Conservation (phyloP, 1,140 invertebrate genomes). For the Myzus persicae region DNA sequence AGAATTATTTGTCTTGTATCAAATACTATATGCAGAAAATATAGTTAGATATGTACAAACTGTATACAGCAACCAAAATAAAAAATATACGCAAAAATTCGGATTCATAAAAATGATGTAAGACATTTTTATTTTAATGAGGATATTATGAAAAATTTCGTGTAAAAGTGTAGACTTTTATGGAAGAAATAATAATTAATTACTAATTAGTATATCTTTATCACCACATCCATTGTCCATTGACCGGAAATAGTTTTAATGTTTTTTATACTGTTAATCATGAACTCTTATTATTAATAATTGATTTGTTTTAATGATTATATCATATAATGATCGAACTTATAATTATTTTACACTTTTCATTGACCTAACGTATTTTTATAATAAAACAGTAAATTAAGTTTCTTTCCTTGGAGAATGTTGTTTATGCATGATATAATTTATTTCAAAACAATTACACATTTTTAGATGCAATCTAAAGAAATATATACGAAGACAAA, state of each 20-base stretch:
- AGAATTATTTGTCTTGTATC: background rate
- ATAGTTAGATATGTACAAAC: background rate
- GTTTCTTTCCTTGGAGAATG: background rate
- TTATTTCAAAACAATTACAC: background rate
- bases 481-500: background rate
- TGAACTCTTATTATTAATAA: background rate
- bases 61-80: background rate
- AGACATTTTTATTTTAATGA: background rate
- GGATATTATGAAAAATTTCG: background rate
- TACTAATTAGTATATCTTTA: too few species aligned
- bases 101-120: background rate
- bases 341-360: background rate
- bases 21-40: background rate
- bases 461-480: background rate
- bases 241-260: background rate
- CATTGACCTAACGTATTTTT: background rate
- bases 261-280: background rate
- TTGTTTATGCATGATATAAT: background rate
- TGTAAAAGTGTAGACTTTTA: background rate
- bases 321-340: background rate
- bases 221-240: too few species aligned
- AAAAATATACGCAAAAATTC: too few species aligned
- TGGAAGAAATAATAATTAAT: too few species aligned
- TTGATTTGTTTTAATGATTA: background rate
- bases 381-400: background rate